phyloP scores from a whole-genome alignment of 2,113 vertebrate genomes.

The Notiomystis cincta region DNA sequence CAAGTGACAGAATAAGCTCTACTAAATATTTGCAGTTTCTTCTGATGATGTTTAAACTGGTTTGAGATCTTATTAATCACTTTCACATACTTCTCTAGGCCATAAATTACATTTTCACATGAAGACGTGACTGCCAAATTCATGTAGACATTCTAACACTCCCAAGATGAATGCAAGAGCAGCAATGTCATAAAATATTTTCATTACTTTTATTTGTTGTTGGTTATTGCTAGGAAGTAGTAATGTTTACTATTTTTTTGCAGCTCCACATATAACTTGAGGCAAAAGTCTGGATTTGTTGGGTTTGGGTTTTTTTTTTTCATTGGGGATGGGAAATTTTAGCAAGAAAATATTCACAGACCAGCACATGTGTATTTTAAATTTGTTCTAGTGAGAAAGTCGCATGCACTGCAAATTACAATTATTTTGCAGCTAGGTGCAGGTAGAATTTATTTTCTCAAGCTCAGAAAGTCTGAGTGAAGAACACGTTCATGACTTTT shows the following conservation, averaged over 20 bases:
- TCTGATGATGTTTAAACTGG: not conserved
- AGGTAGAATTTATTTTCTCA: not conserved
- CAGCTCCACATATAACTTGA: not conserved
- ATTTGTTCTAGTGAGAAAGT: not conserved
- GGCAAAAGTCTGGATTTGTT: not conserved
- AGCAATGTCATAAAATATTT: constrained; percentile 20
- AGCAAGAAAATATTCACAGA: not conserved
- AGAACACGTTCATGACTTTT: not conserved
- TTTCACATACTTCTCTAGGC: not conserved
- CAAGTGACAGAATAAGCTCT: not conserved
- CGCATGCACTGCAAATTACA: not conserved
- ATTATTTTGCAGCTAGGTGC: not conserved
- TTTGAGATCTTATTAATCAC: not conserved
- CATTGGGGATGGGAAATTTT: not conserved
- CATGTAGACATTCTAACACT: not conserved
- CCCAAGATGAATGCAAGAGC: constrained; percentile 12
- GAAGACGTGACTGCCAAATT: constrained; percentile 40
- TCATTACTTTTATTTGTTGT: constrained; percentile 6
- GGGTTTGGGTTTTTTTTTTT: not conserved
- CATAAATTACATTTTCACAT: not conserved
- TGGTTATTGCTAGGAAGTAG: not conserved
- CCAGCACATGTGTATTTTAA: accelerated
- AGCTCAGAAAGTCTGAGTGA: not conserved
- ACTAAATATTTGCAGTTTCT: not conserved
- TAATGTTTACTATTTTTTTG: not conserved